Evolutionary conservation across 2,113 vertebrate genomes (phyloP).

Genomic region (Gnathonemus echidnorhynchus): DNA sequence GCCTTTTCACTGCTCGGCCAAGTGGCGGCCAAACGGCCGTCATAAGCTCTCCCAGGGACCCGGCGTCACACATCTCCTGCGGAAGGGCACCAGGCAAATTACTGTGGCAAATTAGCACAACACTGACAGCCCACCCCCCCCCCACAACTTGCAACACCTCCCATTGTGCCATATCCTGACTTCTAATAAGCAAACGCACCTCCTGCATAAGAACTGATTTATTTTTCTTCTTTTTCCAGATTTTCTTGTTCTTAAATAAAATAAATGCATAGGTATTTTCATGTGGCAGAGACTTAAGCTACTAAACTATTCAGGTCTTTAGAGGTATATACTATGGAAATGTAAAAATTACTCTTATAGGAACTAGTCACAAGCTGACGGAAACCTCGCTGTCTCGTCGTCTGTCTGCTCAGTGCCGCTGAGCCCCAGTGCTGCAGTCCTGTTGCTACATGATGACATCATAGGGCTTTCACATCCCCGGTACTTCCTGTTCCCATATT

Average conservation of each 20-base stretch:
- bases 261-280: neutral
- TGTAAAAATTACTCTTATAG: neutral
- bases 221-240: neutral
- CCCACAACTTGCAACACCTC: neutral
- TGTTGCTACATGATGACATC: constrained; percentile 16
- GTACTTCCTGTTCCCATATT: neutral
- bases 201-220: neutral
- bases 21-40: constrained; percentile 42
- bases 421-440: neutral
- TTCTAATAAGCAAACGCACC: neutral
- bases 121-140: constrained; percentile 36
- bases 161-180: neutral
- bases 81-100: constrained; percentile 47
- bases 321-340: neutral
- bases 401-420: neutral
- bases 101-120: constrained; percentile 58
- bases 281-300: neutral
- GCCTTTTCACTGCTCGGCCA: constrained; percentile 48
- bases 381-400: neutral
- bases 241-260: neutral
- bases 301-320: neutral
- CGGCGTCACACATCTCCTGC: constrained; percentile 12
- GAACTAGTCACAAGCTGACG: neutral
- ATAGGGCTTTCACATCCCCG: constrained; percentile 15
- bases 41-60: constrained; percentile 33